Conservation (phyloP, 2,888 invertebrate species). For the Meta bourneti region DNA sequence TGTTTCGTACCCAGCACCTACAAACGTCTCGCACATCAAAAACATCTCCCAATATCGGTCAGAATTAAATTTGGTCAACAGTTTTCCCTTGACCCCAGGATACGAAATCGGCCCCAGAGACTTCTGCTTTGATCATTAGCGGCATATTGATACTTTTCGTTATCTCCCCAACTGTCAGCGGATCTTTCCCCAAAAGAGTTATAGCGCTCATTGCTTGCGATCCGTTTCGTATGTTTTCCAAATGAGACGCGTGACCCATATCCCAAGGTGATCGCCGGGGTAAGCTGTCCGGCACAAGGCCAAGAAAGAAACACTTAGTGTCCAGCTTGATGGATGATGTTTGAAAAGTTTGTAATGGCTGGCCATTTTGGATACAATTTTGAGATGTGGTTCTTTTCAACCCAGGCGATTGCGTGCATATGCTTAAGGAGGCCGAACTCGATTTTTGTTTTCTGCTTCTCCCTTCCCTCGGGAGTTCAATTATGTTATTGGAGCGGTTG, state of each 20-base stretch:
- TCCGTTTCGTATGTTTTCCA: constrained; percentile 14
- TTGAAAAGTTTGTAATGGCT: not conserved
- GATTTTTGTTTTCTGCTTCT: constrained; percentile 7
- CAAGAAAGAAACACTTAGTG: constrained; percentile 25
- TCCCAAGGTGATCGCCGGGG: constrained; percentile 37
- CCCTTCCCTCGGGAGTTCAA: not conserved
- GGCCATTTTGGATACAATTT: constrained; percentile 18
- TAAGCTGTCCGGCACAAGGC: constrained; percentile 17
- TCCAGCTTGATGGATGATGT: constrained; percentile 25
- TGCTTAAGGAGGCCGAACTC: not conserved
- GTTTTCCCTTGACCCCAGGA: no score
- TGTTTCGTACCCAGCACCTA: no score
- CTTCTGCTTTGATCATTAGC: no score
- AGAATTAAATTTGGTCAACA: no score
- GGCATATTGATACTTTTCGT: no score
- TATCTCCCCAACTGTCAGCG: no score
- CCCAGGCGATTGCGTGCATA: constrained; percentile 3
- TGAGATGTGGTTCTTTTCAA: not conserved
- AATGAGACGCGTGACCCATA: constrained; percentile 55
- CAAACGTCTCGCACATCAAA: no score
- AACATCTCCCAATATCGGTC: no score
- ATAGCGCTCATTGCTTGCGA: no score
- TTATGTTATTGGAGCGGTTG: constrained; percentile 39
- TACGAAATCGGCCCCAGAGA: no score
- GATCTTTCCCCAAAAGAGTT: no score